These are phyloP conservation scores for Scarus forsteni DNA, from an alignment of 2,797 vertebrate genomes.

Conservation along the genomic window DNA sequence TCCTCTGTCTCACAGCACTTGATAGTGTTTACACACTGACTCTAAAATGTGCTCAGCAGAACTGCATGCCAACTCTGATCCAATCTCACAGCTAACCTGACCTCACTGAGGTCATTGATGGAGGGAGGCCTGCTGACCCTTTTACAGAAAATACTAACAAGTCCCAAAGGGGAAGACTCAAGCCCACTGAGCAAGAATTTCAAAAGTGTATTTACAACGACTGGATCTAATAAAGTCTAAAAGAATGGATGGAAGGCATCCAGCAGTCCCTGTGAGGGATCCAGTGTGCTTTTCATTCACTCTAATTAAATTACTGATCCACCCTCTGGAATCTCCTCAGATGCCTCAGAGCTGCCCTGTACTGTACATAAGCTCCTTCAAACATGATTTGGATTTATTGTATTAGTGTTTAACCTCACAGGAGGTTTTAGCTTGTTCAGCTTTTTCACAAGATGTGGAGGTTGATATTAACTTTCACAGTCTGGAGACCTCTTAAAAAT, in stretches of 20 bases:
- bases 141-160: conserved; percentile 27
- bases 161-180: conserved; percentile 35
- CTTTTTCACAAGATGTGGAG: neutral
- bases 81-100: conserved; percentile 19
- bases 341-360: conserved; percentile 24
- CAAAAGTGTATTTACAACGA: conserved; percentile 67
- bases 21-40: conserved; percentile 58
- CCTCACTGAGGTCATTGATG: conserved; percentile 37
- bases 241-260: conserved; percentile 66
- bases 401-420: conserved; percentile 12
- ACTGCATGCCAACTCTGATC: conserved; percentile 28
- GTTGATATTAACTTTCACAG: neutral
- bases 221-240: conserved; percentile 66
- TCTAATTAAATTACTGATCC: conserved; percentile 66
- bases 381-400: conserved; percentile 29
- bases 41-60: conserved; percentile 41
- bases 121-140: conserved; percentile 34
- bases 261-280: conserved; percentile 55
- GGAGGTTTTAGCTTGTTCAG: conserved; percentile 6
- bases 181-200: conserved; percentile 53
- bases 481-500: no score
- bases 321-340: conserved; percentile 36
- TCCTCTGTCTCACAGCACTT: conserved; percentile 53
- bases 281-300: conserved; percentile 55
- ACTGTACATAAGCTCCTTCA: conserved; percentile 38